phyloP scores from a whole-genome alignment of 2,113 vertebrate species.

The Actenoides hombroni region DNA sequence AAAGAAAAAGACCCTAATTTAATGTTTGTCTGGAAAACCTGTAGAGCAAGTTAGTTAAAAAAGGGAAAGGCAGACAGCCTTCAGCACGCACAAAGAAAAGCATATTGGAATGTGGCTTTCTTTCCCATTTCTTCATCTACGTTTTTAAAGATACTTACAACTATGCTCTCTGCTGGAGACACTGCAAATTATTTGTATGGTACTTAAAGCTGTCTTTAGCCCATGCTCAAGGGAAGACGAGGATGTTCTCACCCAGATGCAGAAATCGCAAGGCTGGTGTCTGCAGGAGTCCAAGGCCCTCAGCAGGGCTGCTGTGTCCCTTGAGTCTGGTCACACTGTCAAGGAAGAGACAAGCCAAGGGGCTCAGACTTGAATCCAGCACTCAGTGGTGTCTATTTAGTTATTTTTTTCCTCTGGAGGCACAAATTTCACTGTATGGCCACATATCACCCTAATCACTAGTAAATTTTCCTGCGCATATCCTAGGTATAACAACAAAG shows the following conservation, averaged over 20 bases:
- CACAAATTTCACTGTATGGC: not conserved
- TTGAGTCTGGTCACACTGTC: fast-evolving
- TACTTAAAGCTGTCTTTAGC: not conserved
- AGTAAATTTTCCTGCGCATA: not conserved
- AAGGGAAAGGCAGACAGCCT: not conserved
- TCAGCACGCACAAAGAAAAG: not conserved
- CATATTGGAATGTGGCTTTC: not conserved
- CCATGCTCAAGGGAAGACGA: not conserved
- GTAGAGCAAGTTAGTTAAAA: not conserved
- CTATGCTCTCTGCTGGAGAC: not conserved
- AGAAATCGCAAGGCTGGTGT: not conserved
- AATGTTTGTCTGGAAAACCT: not conserved
- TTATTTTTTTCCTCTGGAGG: not conserved
- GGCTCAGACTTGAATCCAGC: not conserved
- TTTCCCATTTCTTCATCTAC: not conserved
- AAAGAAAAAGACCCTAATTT: not conserved
- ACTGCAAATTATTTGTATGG: not conserved
- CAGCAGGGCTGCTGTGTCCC: not conserved
- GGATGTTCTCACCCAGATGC: not conserved
- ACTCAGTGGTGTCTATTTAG: not conserved
- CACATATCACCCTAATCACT: not conserved
- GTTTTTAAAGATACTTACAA: not conserved
- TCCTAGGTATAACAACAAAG: not conserved
- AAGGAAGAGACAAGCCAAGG: not conserved
- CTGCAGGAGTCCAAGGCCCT: not conserved